A percentile compares a stretch with the other conserved stretches of the same genome.
These are phyloP conservation scores for Plemyria rubiginata DNA, from an alignment of 2,888 invertebrate species.

Conservation along the genomic window DNA sequence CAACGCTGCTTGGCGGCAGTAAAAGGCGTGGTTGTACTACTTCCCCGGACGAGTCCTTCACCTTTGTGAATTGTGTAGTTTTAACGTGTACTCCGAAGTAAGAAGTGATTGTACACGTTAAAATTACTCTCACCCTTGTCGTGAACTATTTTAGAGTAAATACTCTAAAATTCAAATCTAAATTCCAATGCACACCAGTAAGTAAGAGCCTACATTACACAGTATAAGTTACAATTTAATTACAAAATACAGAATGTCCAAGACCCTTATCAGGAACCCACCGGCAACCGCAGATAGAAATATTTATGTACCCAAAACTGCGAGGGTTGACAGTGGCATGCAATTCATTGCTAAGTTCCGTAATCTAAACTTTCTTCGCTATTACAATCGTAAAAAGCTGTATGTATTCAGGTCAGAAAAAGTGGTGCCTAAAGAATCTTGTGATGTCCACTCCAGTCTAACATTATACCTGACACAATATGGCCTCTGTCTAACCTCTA, in stretches of 20 bases:
- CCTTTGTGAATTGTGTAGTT: no score
- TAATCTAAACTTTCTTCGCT: background rate
- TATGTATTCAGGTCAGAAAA: background rate
- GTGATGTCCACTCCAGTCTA: no score
- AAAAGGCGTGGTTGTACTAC: no score
- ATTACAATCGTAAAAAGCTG: background rate
- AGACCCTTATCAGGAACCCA: slow-evolving; percentile 33
- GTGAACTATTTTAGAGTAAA: background rate
- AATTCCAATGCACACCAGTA: slow-evolving; percentile 19
- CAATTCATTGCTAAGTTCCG: slow-evolving; percentile 50
- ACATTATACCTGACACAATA: no score
- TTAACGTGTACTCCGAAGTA: no score
- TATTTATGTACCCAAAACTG: slow-evolving; percentile 51
- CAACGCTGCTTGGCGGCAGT: no score
- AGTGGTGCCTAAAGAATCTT: no score
- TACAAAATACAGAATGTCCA: slow-evolving; percentile 39
- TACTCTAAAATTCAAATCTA: slow-evolving; percentile 26
- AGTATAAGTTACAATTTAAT: slow-evolving; percentile 40
- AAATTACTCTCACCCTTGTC: background rate
- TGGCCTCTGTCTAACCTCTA: no score
- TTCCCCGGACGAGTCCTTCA: no score
- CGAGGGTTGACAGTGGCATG: slow-evolving; percentile 53
- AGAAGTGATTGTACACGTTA: no score
- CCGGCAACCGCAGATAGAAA: slow-evolving; percentile 44
- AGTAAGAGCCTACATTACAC: slow-evolving; percentile 18